Conservation (phyloP, 2,888 invertebrate genomes). For the Laothoe populi region DNA sequence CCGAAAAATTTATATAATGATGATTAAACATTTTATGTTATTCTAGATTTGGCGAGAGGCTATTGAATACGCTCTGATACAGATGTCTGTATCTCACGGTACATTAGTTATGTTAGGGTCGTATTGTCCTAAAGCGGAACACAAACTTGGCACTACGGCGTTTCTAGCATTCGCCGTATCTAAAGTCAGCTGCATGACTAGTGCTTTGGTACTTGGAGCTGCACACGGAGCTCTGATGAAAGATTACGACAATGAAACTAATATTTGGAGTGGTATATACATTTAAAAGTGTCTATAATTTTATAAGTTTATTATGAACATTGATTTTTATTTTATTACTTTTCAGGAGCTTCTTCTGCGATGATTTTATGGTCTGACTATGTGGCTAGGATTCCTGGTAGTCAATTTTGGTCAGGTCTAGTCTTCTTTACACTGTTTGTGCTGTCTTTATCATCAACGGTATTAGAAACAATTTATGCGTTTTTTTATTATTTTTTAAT, state of each 20-base stretch:
- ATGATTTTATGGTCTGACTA: slow-evolving; percentile 75
- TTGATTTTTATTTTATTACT: background rate
- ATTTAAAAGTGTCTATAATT: too few species aligned
- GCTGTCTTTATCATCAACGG: slow-evolving; percentile 65
- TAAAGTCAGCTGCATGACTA: slow-evolving; percentile 57
- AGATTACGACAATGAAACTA: slow-evolving; percentile 66
- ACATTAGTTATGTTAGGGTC: slow-evolving; percentile 72
- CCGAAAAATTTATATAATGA: background rate
- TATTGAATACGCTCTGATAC: slow-evolving; percentile 67
- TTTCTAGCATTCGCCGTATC: slow-evolving; percentile 59
- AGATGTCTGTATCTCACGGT: slow-evolving; percentile 71
- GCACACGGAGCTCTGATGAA: slow-evolving; percentile 63
- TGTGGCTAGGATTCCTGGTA: slow-evolving; percentile 70
- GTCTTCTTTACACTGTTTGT: slow-evolving; percentile 72
- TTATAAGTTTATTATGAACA: too few species aligned
- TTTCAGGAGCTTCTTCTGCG: slow-evolving; percentile 62
- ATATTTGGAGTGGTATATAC: slow-evolving; percentile 57
- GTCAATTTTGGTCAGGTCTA: slow-evolving; percentile 75
- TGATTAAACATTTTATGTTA: background rate
- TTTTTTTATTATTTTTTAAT: slow-evolving; percentile 5
- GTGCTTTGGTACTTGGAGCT: slow-evolving; percentile 64
- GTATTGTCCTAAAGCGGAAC: slow-evolving; percentile 63
- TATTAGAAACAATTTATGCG: slow-evolving; percentile 42
- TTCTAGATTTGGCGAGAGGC: slow-evolving; percentile 76
- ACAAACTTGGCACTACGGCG: slow-evolving; percentile 58